Evolutionary conservation across 2,113 vertebrate genomes (phyloP).

Genomic region (Toxotes chatareus): DNA sequence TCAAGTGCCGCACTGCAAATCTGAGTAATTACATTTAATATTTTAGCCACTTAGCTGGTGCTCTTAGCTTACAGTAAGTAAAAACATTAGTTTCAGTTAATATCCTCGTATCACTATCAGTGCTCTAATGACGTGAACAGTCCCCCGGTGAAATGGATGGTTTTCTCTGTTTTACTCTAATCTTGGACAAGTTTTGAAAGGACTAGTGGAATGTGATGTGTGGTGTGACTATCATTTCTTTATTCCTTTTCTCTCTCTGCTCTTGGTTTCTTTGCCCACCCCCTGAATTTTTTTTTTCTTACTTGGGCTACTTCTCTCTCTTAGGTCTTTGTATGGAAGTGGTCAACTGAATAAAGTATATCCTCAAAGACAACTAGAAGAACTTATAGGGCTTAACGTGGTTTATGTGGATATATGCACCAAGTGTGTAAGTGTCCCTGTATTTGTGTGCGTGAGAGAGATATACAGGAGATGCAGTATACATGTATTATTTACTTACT

Average conservation of each 20-base stretch:
- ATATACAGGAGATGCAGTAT: not conserved
- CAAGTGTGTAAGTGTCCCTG: not conserved
- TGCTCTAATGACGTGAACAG: not conserved
- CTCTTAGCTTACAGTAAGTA: not conserved
- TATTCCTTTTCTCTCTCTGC: not conserved
- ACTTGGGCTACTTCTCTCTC: not conserved
- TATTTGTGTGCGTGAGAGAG: not conserved
- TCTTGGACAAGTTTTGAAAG: not conserved
- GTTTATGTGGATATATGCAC: not conserved
- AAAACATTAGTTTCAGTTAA: slow-evolving; percentile 5
- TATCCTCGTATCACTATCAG: not conserved
- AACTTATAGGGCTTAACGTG: not conserved
- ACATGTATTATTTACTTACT: slow-evolving; percentile 6
- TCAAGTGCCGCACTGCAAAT: slow-evolving; percentile 13
- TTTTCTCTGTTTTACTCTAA: not conserved
- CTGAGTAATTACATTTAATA: slow-evolving; percentile 27
- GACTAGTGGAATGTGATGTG: not conserved
- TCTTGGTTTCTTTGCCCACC: not conserved
- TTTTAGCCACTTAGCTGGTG: slow-evolving; percentile 19
- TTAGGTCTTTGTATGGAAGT: not conserved
- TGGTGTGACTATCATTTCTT: not conserved
- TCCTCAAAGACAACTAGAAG: not conserved
- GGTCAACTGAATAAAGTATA: not conserved
- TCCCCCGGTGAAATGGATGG: not conserved
- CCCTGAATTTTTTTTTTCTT: not conserved